phyloP scores from a whole-genome alignment of 1,140 invertebrate species.

The Drosophila aff. region DNA sequence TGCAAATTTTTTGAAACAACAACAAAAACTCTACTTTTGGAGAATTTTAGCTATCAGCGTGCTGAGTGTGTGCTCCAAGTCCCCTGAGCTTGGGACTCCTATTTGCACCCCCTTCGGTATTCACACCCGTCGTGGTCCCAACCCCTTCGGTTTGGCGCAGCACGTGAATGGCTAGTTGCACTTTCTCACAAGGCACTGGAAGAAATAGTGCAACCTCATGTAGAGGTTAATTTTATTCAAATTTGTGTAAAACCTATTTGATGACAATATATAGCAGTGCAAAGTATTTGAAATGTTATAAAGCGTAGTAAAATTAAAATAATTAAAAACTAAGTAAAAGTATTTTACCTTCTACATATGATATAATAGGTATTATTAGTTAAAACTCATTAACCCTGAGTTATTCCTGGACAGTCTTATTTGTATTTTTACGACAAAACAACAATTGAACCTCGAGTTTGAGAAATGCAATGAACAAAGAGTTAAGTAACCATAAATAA shows the following conservation, averaged over 20 bases:
- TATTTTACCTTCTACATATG: not conserved
- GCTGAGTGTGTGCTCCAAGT: constrained; percentile 26
- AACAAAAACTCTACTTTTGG: constrained; percentile 45
- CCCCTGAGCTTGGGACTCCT: constrained; percentile 9
- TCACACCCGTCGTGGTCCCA: not conserved
- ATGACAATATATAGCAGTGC: too few relatives aligned
- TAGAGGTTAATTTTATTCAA: not conserved
- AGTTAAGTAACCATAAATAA: not conserved
- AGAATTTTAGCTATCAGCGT: constrained; percentile 50
- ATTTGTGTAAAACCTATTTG: too few relatives aligned
- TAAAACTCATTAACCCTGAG: not conserved
- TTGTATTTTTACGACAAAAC: not conserved
- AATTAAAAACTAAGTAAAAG: not conserved
- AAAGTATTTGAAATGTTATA: too few relatives aligned
- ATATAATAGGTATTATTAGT: not conserved
- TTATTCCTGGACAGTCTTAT: not conserved
- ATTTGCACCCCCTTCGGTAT: constrained; percentile 5
- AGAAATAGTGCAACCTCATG: not conserved
- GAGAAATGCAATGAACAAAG: not conserved
- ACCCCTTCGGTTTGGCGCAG: not conserved
- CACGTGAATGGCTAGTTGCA: constrained; percentile 41
- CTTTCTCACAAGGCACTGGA: constrained; percentile 14
- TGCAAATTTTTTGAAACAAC: constrained; percentile 70
- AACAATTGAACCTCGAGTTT: not conserved
- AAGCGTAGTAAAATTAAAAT: too few relatives aligned